Conservation (phyloP, 2,113 vertebrate species). For the Mesembrinibis cayennensis region DNA sequence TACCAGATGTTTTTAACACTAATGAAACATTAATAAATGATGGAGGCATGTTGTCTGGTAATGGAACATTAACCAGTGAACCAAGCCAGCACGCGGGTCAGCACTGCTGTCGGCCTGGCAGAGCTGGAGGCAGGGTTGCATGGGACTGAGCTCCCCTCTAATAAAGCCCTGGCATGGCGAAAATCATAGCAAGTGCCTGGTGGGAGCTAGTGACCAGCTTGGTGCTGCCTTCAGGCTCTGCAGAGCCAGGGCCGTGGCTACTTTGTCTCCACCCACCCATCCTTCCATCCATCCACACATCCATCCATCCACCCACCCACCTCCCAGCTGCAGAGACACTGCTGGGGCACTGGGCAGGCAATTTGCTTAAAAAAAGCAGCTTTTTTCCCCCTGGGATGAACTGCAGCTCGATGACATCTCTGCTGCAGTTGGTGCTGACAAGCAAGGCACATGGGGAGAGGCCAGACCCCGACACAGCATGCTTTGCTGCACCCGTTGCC, state of each 20-base stretch:
- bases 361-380: rapidly evolving
- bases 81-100: not conserved
- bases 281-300: too few relatives aligned
- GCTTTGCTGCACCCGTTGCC: not conserved
- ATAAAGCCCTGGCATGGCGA: not conserved
- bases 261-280: not conserved
- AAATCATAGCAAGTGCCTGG: not conserved
- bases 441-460: not conserved
- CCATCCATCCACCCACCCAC: too few relatives aligned
- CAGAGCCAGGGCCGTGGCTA: not conserved
- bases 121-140: not conserved
- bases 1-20: constrained; percentile 72
- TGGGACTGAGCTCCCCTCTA: not conserved
- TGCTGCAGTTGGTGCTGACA: not conserved
- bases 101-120: rapidly evolving
- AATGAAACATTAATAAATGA: constrained; percentile 72
- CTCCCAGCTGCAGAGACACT: not conserved
- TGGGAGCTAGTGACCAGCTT: not conserved
- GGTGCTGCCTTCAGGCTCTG: not conserved
- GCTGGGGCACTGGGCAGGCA: not conserved
- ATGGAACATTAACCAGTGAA: constrained; percentile 56
- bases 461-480: rapidly evolving
- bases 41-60: constrained; percentile 61
- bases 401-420: not conserved
- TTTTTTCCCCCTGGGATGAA: not conserved